Conservation (phyloP, 2,888 invertebrate species). For the Ischnura elegans region DNA sequence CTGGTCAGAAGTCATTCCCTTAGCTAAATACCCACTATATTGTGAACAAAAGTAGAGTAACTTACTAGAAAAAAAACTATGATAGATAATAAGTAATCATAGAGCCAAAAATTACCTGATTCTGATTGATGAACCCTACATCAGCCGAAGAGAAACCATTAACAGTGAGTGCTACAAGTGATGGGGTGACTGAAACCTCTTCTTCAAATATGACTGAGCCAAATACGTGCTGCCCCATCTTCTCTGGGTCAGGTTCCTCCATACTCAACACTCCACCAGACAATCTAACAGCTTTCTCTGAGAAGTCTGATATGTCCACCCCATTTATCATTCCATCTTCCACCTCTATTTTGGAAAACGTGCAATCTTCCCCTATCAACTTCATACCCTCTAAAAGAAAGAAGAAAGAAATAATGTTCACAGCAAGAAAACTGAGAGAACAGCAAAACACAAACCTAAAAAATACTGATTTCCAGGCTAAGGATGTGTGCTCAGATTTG, state of each 20-base stretch:
- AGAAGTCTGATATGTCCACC: background rate
- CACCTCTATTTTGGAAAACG: background rate
- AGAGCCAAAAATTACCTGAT: too few relatives aligned
- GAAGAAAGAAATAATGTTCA: background rate
- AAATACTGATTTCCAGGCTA: too few relatives aligned
- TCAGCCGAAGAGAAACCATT: background rate
- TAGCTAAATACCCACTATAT: too few relatives aligned
- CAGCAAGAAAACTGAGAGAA: background rate
- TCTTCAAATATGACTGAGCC: slow-evolving; percentile 3
- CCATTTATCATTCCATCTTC: background rate
- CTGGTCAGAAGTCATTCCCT: too few relatives aligned
- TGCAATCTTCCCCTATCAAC: background rate
- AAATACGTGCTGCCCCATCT: background rate
- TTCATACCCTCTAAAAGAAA: slow-evolving; percentile 3
- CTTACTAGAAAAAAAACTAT: too few relatives aligned
- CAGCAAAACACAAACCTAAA: background rate
- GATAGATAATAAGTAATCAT: too few relatives aligned
- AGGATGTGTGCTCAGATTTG: too few relatives aligned
- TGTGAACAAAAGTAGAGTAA: too few relatives aligned
- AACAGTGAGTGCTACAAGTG: background rate
- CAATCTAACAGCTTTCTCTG: background rate
- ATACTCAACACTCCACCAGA: background rate
- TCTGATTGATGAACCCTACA: slow-evolving; percentile 1
- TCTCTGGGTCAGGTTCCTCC: background rate
- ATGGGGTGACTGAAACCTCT: background rate